A percentile compares a stretch with the other conserved stretches of the same genome.
Conservation (phyloP, 2,797 vertebrate species). For the Urophycis tenuis region DNA sequence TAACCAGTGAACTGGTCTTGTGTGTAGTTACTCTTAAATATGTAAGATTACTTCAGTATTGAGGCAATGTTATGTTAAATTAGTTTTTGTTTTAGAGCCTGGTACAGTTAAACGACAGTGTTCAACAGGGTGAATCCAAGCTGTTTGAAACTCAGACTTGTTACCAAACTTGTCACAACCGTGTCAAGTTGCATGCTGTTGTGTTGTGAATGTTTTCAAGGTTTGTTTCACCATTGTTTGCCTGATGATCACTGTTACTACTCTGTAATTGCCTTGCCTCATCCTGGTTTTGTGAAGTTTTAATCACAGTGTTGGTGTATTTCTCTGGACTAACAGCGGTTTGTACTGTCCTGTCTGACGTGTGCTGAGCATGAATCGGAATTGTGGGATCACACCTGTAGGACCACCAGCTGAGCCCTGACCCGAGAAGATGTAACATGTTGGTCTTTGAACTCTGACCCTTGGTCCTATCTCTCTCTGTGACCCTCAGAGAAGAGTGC, state of each 20-base stretch:
- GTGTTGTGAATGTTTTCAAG: background rate
- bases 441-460: background rate
- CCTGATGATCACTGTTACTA: background rate
- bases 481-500: conserved; percentile 4
- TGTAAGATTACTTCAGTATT: background rate
- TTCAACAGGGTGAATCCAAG: background rate
- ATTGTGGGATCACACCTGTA: background rate
- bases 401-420: background rate
- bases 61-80: background rate
- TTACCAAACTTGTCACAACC: no score
- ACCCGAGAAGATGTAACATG: background rate
- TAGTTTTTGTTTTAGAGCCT: background rate
- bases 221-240: background rate
- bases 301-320: background rate
- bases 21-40: background rate
- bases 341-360: background rate
- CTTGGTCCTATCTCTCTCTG: conserved; percentile 3
- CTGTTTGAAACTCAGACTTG: background rate
- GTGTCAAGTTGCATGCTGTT: conserved; percentile 1
- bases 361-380: background rate
- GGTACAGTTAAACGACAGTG: background rate
- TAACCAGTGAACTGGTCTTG: background rate
- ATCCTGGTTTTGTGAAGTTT: background rate
- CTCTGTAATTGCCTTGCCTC: background rate
- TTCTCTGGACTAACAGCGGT: background rate